Conservation (phyloP, 1,140 invertebrate species). For the Trichomalopsis sarcophagae region DNA sequence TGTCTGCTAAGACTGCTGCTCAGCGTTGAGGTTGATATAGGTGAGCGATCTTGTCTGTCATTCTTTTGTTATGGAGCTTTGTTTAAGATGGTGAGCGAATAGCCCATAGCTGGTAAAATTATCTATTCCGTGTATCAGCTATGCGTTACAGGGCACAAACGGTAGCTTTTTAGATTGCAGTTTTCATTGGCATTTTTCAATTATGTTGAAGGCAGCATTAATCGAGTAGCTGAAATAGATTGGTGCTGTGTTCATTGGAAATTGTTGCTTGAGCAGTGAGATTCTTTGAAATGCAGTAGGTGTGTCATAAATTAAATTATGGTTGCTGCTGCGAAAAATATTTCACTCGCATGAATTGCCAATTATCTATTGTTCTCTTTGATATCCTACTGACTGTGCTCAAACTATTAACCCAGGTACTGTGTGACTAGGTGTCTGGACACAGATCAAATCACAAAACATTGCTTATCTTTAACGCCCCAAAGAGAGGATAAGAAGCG, state of each 20-base stretch:
- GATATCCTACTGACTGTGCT: not conserved
- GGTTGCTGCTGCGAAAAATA: too few relatives aligned
- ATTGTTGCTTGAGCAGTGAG: too few relatives aligned
- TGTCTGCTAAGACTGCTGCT: not conserved
- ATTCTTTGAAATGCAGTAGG: too few relatives aligned
- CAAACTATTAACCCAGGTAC: not conserved
- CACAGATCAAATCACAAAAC: not conserved
- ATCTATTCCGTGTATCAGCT: not conserved
- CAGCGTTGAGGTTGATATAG: not conserved
- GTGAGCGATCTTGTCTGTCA: not conserved
- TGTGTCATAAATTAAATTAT: too few relatives aligned
- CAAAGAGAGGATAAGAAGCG: not conserved
- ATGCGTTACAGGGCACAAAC: not conserved
- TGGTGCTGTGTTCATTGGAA: too few relatives aligned
- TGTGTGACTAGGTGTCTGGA: not conserved
- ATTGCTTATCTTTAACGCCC: not conserved
- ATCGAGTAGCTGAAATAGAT: too few relatives aligned
- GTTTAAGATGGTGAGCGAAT: not conserved
- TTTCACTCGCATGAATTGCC: too few relatives aligned
- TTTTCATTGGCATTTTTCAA: not conserved
- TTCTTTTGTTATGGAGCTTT: not conserved
- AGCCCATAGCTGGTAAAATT: slow-evolving; percentile 9
- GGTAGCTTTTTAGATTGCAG: not conserved
- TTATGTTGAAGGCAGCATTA: not conserved
- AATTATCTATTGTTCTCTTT: not conserved